phyloP scores from a whole-genome alignment of 2,113 vertebrate species.

The Heliornis fulica region DNA sequence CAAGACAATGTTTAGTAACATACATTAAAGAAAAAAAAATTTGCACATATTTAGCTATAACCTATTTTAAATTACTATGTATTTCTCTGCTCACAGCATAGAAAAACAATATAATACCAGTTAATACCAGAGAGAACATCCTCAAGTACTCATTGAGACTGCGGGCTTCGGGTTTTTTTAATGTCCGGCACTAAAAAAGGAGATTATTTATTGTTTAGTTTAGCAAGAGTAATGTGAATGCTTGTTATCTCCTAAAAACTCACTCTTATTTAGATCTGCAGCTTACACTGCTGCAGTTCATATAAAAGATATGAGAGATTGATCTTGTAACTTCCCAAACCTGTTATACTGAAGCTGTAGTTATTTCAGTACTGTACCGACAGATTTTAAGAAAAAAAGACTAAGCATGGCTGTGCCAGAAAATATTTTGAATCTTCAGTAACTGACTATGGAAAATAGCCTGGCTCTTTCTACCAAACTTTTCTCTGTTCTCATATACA shows the following conservation, averaged over 20 bases:
- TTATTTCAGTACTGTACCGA: background rate
- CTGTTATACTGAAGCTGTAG: background rate
- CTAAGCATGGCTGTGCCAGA: background rate
- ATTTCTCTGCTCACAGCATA: background rate
- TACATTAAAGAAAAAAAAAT: background rate
- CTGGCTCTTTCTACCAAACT: background rate
- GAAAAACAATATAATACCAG: background rate
- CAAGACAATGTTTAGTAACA: background rate
- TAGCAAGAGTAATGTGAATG: background rate
- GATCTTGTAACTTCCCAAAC: background rate
- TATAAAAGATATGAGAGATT: background rate
- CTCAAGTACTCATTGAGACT: background rate
- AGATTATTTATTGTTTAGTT: background rate
- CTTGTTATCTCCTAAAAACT: background rate
- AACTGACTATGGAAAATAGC: background rate
- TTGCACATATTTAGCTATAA: background rate
- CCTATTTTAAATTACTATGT: background rate
- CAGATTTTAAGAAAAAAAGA: background rate
- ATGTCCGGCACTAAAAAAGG: no score
- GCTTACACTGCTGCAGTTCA: background rate
- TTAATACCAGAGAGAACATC: background rate
- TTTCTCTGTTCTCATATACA: background rate
- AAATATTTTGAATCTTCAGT: background rate
- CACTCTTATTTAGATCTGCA: background rate
- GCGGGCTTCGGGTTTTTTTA: fast-evolving